Conservation (phyloP, 1,140 invertebrate species). For the Cryptotermes secundus region DNA sequence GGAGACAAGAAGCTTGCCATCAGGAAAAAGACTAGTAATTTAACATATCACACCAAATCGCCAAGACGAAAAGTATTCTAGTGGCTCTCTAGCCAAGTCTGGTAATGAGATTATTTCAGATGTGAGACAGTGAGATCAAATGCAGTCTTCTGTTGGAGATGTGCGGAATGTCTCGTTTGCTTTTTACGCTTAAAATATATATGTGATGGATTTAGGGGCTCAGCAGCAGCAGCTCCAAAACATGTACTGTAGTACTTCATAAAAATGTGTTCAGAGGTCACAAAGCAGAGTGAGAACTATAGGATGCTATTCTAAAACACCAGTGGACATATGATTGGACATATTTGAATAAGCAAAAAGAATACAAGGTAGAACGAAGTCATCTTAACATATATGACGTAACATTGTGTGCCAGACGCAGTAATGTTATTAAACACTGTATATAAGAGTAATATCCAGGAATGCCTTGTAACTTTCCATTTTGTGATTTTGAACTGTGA, state of each 20-base stretch:
- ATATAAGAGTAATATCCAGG: neutral
- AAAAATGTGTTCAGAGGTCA: slow-evolving; percentile 14
- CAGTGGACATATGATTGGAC: neutral
- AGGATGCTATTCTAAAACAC: slow-evolving; percentile 7
- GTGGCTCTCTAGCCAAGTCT: slow-evolving; percentile 9
- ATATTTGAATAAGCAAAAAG: neutral
- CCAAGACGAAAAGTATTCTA: slow-evolving; percentile 16
- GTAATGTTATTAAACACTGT: neutral
- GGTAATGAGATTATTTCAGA: neutral
- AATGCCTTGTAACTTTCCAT: slow-evolving; percentile 9
- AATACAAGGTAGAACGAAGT: neutral
- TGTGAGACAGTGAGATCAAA: neutral
- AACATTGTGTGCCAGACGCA: neutral
- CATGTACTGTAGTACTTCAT: neutral
- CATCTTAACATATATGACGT: neutral
- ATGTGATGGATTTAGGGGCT: neutral
- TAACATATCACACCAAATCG: neutral
- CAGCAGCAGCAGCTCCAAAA: neutral
- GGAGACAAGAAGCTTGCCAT: neutral
- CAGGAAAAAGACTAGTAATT: slow-evolving; percentile 2
- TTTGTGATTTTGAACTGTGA: neutral
- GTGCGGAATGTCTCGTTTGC: neutral
- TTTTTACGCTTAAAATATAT: neutral
- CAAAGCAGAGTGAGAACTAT: neutral
- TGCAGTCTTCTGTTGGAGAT: neutral